These are phyloP conservation scores for Acrobeloides nanus DNA, from an alignment of 2,888 invertebrate species.

Conservation along the genomic window DNA sequence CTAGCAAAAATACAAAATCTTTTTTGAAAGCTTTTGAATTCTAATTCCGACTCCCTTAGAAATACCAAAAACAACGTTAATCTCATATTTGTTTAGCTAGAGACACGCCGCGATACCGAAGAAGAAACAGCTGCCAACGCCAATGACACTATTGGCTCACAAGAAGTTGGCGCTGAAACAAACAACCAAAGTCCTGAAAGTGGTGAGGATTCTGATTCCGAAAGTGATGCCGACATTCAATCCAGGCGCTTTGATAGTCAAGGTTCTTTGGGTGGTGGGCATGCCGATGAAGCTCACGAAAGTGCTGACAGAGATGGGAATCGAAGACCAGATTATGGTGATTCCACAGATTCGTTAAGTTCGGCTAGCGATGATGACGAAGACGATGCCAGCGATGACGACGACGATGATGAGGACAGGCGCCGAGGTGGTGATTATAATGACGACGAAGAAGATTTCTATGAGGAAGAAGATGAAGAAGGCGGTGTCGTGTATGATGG, in stretches of 20 bases:
- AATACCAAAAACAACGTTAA: too few relatives aligned
- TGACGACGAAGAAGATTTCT: slow-evolving; percentile 8
- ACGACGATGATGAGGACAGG: slow-evolving; percentile 29
- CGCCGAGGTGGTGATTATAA: slow-evolving; percentile 4
- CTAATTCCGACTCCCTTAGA: too few relatives aligned
- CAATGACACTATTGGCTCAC: slow-evolving; percentile 9
- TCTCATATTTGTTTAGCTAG: slow-evolving; percentile 6
- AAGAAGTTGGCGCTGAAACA: slow-evolving; percentile 2
- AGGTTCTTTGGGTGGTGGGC: slow-evolving; percentile 11
- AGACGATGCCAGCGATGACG: slow-evolving; percentile 28
- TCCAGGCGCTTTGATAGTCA: slow-evolving; percentile 24
- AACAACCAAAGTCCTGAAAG: slow-evolving; percentile 12
- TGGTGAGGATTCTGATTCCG: slow-evolving; percentile 21
- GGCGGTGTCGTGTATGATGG: slow-evolving; percentile 1
- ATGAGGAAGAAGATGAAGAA: slow-evolving; percentile 32
- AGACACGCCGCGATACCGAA: slow-evolving; percentile 14
- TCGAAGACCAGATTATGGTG: too few relatives aligned
- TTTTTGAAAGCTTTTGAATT: too few relatives aligned
- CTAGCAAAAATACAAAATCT: too few relatives aligned
- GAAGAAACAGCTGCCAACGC: slow-evolving; percentile 11
- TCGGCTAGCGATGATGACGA: slow-evolving; percentile 17
- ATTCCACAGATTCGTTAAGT: too few relatives aligned
- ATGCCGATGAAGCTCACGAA: slow-evolving; percentile 8
- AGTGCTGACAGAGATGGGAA: too few relatives aligned
- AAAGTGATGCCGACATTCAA: slow-evolving; percentile 18